Evolutionary conservation across 2,888 invertebrate genomes (phyloP), one percentile per base, ranked within the genome.

Genomic region (Agrotis segetum): DNA sequence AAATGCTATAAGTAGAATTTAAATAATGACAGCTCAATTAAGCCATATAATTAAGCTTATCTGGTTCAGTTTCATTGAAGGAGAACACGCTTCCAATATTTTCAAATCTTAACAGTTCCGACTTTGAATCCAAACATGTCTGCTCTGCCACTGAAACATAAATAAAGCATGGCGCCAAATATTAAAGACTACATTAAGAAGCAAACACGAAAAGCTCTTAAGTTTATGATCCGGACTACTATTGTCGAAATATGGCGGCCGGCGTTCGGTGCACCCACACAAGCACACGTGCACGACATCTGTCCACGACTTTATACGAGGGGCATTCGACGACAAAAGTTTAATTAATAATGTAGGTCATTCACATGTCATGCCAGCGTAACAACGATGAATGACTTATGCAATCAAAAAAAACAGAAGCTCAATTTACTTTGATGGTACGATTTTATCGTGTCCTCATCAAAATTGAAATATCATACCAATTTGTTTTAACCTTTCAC

Each of bases 271-370:
- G 65, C 70, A 67, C 76, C 68, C 71, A 76, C 85, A 88, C 87
- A 86, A 81, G 87, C 83, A 85, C 87, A 89, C 87, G 90, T 92
- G 90, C 78, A 82, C 74, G 62, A 84, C 93, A 94, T 92, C 92
- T 94, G 94, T 85, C 85, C 24, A 49, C 52, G 74, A 60, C 49
- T 94, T 93, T 85, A 84, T 46, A 52, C 55, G 74, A 59, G 44
- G 75, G 58, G 90, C 87, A 84, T 49, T 88, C 88, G 74, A 50
- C 61, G 56, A 83, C 87, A 89, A 78, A 91, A 91, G 84, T 82
- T 75, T 68, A 77, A 85, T 74, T 77, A 80, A 50, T 69, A 66
- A 83, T 82, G 80, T 88, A 79, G 85, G 83, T 82, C 84, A 84
- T 81, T 80, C 82, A 82, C 81, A 79, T 67, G 63, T 62, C 67